phyloP scores from a whole-genome alignment of 2,888 invertebrate species.

The Ptilodon capucinus region DNA sequence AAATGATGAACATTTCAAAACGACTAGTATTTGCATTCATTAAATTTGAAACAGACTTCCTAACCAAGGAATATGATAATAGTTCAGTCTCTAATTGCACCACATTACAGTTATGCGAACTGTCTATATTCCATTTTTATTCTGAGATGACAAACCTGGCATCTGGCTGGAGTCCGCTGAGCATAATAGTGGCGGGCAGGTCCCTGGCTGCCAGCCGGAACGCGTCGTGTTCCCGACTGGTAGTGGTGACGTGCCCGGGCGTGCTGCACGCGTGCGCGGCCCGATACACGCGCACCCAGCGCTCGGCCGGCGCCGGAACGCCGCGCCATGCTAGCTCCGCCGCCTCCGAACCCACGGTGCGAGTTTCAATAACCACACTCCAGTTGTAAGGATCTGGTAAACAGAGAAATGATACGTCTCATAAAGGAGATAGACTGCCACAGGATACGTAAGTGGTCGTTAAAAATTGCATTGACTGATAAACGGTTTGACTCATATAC shows the following conservation, averaged over 20 bases:
- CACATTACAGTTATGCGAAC: no score
- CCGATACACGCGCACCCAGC: slow-evolving; percentile 94
- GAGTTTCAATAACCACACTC: slow-evolving; percentile 89
- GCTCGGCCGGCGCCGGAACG: slow-evolving; percentile 93
- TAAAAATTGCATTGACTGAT: no score
- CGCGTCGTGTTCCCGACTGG: slow-evolving; percentile 69
- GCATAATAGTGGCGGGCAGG: slow-evolving; percentile 56
- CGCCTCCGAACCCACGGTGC: slow-evolving; percentile 88
- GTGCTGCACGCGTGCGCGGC: slow-evolving; percentile 84
- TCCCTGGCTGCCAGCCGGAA: slow-evolving; percentile 70
- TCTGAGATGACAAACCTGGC: slow-evolving; percentile 82
- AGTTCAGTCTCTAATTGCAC: no score
- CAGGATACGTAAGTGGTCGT: no score
- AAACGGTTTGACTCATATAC: no score
- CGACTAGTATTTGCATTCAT: no score
- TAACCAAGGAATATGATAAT: no score
- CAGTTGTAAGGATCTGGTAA: slow-evolving; percentile 90
- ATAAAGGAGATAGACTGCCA: background rate
- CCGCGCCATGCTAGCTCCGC: slow-evolving; percentile 92
- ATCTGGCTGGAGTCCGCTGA: slow-evolving; percentile 79
- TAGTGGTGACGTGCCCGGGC: background rate
- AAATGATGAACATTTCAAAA: no score
- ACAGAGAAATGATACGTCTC: background rate
- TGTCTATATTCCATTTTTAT: no score
- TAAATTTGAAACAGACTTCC: no score